Evolutionary conservation across 2,113 vertebrate species (phyloP), one percentile per base, ranked within the genome.

Genomic region (Xenotilapia longispinis): DNA sequence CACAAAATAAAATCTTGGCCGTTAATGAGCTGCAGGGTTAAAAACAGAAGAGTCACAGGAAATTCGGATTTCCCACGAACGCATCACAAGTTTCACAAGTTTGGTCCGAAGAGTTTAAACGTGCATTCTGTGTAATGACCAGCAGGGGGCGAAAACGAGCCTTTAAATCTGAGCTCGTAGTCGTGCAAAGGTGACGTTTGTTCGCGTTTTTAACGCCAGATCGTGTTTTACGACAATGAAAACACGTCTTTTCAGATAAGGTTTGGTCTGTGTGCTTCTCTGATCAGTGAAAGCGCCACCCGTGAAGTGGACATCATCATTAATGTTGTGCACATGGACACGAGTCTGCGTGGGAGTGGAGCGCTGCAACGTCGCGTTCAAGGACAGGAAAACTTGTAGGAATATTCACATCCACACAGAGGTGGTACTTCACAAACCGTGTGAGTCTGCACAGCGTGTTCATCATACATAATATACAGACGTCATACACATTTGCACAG

Each of bases 21-120:
- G 0, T 65, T 0, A 45, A 73, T 45, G 38, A 26, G 0, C 38
- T 45, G 0, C n/a, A 23, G 21, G 68, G 38, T 45, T 17, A 0
- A 70, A 63, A 63, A 12, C 9, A 36, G 17, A 65, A 36, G 31
- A 33, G 58, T 63, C 58, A 19, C 15, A 33, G 58, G 11, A 36
- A 36, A 65, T 65, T n/a, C 5, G 10, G 17, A 38, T 45, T 47
- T 75, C 23, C 14, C 1, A 0, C 10, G 33, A 73, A 73, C 13
- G 21, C 68, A 47, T 47, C 26, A 9, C 26, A 58, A 57, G 54
- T 57, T 57, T 57, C n/a, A 15, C 38, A 70, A 23, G 13, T 73
- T 73, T 73, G 23, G 0, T 10, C 2, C 23, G 0, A 26, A 73
- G 68, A 47, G 5, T 28, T 73, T 73, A 75, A 47, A 75, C 1